Percentiles rank a stretch among this genome's conserved stretches.
phyloP scores from a whole-genome alignment of 23 tunicate genomes.

The Clavelina lepadiformis region DNA sequence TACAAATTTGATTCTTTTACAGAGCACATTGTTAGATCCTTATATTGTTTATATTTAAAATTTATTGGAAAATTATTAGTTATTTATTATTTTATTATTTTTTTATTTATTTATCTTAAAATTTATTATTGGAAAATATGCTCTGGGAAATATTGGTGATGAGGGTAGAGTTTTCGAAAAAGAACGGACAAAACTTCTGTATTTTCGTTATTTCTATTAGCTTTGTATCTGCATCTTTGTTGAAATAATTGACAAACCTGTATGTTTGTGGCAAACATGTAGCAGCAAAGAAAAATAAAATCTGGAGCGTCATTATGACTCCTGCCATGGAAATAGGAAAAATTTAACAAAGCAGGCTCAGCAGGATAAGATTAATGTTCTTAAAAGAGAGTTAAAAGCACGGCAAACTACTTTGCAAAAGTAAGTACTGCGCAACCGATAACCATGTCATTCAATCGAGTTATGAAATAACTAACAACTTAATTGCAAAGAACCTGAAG shows the following conservation, averaged over 20 bases:
- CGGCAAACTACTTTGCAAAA: constrained; percentile 38
- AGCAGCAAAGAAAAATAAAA: constrained; percentile 41
- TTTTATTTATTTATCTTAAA: too few species aligned
- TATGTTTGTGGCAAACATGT: constrained; percentile 33
- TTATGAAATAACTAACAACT: constrained; percentile 36
- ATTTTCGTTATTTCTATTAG: too few species aligned
- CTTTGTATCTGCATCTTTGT: constrained; percentile 36
- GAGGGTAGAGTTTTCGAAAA: constrained; percentile 25
- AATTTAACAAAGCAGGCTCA: constrained; percentile 31
- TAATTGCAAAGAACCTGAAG: constrained; percentile 48
- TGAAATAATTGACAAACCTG: constrained; percentile 25
- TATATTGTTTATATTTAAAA: too few species aligned
- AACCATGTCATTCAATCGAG: constrained; percentile 23
- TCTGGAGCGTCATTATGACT: constrained; percentile 33
- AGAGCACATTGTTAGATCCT: too few species aligned
- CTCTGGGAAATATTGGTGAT: constrained; percentile 29
- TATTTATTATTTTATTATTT: too few species aligned
- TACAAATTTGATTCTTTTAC: too few species aligned
- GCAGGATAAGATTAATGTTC: constrained; percentile 31
- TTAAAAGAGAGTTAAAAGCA: constrained; percentile 24
- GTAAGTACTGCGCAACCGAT: constrained; percentile 33
- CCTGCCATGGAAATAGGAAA: constrained; percentile 25
- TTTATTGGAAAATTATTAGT: too few species aligned
- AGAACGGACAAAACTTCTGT: constrained; percentile 14
- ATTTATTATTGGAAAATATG: constrained; percentile 13